Base-by-base conservation (phyloP, 2,888 invertebrate species). In the Mythimna lalbum region DNA sequence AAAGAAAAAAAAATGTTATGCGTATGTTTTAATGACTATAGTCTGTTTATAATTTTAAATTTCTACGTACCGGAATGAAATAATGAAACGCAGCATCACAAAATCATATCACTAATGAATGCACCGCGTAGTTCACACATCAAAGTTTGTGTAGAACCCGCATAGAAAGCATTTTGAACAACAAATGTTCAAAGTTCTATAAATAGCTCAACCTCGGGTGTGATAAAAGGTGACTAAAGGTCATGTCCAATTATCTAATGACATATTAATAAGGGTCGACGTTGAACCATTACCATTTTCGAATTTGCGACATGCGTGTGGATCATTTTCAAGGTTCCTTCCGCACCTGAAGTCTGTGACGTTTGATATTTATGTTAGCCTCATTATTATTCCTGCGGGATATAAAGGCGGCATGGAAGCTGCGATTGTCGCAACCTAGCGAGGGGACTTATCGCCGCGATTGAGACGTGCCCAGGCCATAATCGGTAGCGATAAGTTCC, bases 221-320 rank as follows among this genome's bases (percentile, higher is more conserved):
- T 39, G 27, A 31, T 49, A 39, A 69, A 70, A 55, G 36, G 21
- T 55, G 36, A 4, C 19, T 55, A 47, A 70, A 70, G 70, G 70
- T 71, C 53, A 55, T 10, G 36, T 49, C 47, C 47, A n/a, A 49
- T 49, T 49, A 49, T 19, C n/a, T 49, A 49, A 49, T 49, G n/a
- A n/a, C n/a, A 49, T 55, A 23, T 10, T 23, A 52, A 69, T 23
- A 39, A 33, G 50, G 64, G 57, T 73, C n/a, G 63, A 33, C 21
- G 39, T 49, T 69, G 21, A 12, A 33, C n/a, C 21, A 39, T n/a
- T 57, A n/a, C 17, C 21, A 49, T 71, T 71, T 71, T 71, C 19
- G 19, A 47, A 49, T 61, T 39, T 17, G 47, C 21, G 33, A 60
- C 4, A 36, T 14, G 27, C 27, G 27, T 33, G 23, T 10, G 9